Base-by-base conservation (phyloP, 2,888 invertebrate species). In the Isoperla grammatica region DNA sequence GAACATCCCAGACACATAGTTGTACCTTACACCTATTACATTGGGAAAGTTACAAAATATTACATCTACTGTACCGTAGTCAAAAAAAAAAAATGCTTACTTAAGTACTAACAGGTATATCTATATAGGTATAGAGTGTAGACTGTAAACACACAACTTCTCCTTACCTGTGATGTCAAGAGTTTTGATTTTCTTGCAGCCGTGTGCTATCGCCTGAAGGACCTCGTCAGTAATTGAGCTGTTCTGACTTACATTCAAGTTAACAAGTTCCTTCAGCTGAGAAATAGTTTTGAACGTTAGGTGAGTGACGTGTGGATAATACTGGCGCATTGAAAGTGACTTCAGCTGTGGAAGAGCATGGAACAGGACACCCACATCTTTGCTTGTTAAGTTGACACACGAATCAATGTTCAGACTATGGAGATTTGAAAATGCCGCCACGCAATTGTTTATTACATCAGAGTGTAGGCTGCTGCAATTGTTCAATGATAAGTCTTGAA, bases 201-300 rank as follows among this genome's bases (percentile, higher is more conserved):
- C 70, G 62, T 74, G 73, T 0, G 78, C 76, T 5, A 85, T 68
- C 49, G 72, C 74, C 65, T 76, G 75, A 61, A 85, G 60, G 19
- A 82, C 77, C 1, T 74, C 71, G 66, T 85, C 79, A 0, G 75
- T 78, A 17, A 85, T 76, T 57, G 74, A 73, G 4, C 73, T 69
- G 62, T 80, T 81, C 56, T 72, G 71, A 65, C 74, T 74, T 45
- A 82, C 64, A 65, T 78, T 76, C 48, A 82, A 66, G 1, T 66
- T 67, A 67, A 75, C 77, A 62, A 82, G 69, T 65, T 79, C 76
- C 0, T 72, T 71, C 12, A 82, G 69, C 0, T 69, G 71, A 0
- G 74, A 69, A 5, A 82, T 63, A 0, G 76, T 68, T 15, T 76
- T 71, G 66, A 78, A 66, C 2, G 67, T 62, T 1, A 35, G 45